phyloP scores from a whole-genome alignment of 2,113 vertebrate genomes.

The Crotalus horridus region DNA sequence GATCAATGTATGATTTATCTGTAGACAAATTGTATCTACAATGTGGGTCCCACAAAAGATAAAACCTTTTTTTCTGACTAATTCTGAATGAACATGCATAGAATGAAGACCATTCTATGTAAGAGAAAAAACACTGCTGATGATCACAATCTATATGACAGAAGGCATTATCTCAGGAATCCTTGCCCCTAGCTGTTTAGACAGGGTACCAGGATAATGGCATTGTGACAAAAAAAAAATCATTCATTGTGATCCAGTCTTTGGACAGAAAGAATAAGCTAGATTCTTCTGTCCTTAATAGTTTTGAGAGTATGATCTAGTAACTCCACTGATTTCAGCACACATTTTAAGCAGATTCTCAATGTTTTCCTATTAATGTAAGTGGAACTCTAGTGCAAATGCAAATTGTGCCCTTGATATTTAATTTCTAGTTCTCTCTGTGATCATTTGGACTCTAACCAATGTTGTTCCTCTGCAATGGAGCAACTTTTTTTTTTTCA shows the following conservation, averaged over 20 bases:
- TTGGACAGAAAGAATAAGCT: not conserved
- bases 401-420: not conserved
- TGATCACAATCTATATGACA: not conserved
- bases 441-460: constrained; percentile 13
- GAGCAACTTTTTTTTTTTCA: constrained; percentile 12
- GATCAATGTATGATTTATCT: not conserved
- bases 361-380: not conserved
- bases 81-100: not conserved
- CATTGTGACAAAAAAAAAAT: not conserved
- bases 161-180: not conserved
- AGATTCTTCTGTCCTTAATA: not conserved
- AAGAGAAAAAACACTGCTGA: not conserved
- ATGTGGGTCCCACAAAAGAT: not conserved
- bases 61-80: not conserved
- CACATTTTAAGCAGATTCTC: not conserved
- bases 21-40: not conserved
- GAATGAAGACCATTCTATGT: not conserved
- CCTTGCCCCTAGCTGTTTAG: not conserved
- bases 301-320: not conserved
- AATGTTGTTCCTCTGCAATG: not conserved
- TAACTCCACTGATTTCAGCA: not conserved
- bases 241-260: not conserved
- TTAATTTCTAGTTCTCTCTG: not conserved
- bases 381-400: not conserved
- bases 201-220: not conserved